A percentile compares a stretch with the other conserved stretches of the same genome.
Evolutionary conservation across 2,113 vertebrate genomes (phyloP).

Genomic region (Forbesichthys agassizii): DNA sequence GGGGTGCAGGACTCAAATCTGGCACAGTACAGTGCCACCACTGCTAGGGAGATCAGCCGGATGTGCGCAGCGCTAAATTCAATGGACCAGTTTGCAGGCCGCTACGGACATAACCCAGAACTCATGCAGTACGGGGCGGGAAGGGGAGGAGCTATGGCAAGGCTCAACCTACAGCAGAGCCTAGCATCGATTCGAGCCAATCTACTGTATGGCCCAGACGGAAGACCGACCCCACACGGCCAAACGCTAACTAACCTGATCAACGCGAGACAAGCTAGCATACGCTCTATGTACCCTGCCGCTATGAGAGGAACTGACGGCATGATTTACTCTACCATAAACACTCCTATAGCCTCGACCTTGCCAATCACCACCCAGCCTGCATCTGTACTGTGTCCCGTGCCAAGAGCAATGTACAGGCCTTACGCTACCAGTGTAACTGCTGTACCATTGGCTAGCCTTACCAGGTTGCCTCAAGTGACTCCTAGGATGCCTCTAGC

Average conservation of each 20-base stretch:
- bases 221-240: conserved; percentile 72
- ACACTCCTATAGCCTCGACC: conserved; percentile 95
- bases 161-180: conserved; percentile 81
- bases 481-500: conserved; percentile 85
- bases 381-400: conserved; percentile 84
- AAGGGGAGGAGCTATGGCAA: conserved; percentile 73
- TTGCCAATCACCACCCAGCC: conserved; percentile 99
- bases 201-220: conserved; percentile 87
- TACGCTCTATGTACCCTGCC: conserved; percentile 89
- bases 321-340: conserved; percentile 99
- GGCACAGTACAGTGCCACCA: conserved; percentile 96
- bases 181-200: conserved; percentile 82
- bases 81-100: conserved; percentile 90
- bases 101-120: conserved; percentile 83
- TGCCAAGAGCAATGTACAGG: conserved; percentile 88
- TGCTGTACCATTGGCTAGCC: conserved; percentile 88
- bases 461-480: conserved; percentile 86
- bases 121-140: conserved; percentile 82
- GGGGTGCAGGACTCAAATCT: conserved; percentile 90
- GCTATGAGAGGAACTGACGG: conserved; percentile 91
- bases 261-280: conserved; percentile 79
- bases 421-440: conserved; percentile 84
- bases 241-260: conserved; percentile 83
- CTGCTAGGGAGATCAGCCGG: conserved; percentile 93
- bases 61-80: conserved; percentile 98